Conservation (phyloP, 2,888 invertebrate genomes). For the Athalia cordata region DNA sequence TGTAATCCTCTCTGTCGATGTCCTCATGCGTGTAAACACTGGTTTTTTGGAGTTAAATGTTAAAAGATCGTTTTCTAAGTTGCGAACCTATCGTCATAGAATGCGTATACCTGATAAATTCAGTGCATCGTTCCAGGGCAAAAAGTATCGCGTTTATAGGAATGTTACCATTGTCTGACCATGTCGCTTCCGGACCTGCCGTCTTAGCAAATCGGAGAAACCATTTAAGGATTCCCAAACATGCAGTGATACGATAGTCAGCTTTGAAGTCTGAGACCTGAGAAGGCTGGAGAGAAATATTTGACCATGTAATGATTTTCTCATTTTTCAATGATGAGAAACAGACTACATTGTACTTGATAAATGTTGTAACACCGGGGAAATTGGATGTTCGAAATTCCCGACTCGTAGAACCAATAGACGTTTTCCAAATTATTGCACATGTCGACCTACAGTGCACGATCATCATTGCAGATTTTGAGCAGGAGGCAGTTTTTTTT, state of each 20-base stretch:
- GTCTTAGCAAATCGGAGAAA: constrained; percentile 76
- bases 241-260: constrained; percentile 90
- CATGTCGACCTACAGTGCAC: constrained; percentile 63
- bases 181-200: constrained; percentile 75
- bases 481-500: not conserved
- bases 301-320: not conserved
- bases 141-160: constrained; percentile 84
- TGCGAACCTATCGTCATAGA: not conserved
- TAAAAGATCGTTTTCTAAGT: not conserved
- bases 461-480: not conserved
- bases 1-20: constrained; percentile 82
- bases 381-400: constrained; percentile 84
- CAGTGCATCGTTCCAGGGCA: constrained; percentile 83
- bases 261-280: constrained; percentile 86
- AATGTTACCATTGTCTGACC: constrained; percentile 78
- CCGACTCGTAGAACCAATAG: constrained; percentile 87
- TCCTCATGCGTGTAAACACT: constrained; percentile 76
- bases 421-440: constrained; percentile 83
- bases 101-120: constrained; percentile 78
- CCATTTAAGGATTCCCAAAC: constrained; percentile 86
- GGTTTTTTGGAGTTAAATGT: not conserved
- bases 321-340: not conserved
- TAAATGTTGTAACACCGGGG: constrained; percentile 87
- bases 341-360: constrained; percentile 10
- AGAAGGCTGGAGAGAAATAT: constrained; percentile 61